Percentiles rank a stretch among this genome's conserved stretches.
Evolutionary conservation across 2,797 vertebrate genomes (phyloP).

Genomic region (Adelosebastes latens): DNA sequence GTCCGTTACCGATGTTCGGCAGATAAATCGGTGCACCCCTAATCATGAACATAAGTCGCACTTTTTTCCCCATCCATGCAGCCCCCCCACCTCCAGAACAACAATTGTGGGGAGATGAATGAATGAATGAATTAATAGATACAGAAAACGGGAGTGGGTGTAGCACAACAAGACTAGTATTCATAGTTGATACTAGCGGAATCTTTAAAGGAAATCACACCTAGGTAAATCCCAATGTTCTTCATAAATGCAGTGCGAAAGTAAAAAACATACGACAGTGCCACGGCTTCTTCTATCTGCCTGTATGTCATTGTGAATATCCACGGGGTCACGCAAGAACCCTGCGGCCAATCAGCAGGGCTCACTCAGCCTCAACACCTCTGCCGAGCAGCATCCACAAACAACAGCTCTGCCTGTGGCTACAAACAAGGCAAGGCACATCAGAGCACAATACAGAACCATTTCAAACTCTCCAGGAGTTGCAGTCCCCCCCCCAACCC

Average conservation of each 20-base stretch:
- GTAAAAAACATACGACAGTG: constrained; percentile 3
- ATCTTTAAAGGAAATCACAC: neutral
- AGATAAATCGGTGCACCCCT: too few relatives aligned
- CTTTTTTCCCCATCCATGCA: neutral
- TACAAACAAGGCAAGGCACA: constrained; percentile 57
- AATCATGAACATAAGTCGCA: neutral
- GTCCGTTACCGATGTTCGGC: too few relatives aligned
- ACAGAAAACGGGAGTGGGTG: neutral
- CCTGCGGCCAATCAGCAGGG: constrained; percentile 54
- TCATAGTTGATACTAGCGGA: neutral
- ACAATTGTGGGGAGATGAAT: neutral
- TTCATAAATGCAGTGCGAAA: neutral
- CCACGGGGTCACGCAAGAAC: constrained; percentile 32
- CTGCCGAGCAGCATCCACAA: constrained; percentile 45
- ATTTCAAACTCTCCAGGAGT: constrained; percentile 51
- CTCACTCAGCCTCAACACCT: constrained; percentile 62
- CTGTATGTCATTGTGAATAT: constrained; percentile 36
- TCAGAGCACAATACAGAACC: constrained; percentile 41
- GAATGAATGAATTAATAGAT: neutral
- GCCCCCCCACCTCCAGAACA: neutral
- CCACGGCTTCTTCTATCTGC: neutral
- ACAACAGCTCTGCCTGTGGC: constrained; percentile 66
- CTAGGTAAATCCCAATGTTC: neutral
- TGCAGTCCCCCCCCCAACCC: neutral
- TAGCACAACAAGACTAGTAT: neutral